phyloP scores from a whole-genome alignment of 2,113 vertebrate species.

The Semicossyphus pulcher region DNA sequence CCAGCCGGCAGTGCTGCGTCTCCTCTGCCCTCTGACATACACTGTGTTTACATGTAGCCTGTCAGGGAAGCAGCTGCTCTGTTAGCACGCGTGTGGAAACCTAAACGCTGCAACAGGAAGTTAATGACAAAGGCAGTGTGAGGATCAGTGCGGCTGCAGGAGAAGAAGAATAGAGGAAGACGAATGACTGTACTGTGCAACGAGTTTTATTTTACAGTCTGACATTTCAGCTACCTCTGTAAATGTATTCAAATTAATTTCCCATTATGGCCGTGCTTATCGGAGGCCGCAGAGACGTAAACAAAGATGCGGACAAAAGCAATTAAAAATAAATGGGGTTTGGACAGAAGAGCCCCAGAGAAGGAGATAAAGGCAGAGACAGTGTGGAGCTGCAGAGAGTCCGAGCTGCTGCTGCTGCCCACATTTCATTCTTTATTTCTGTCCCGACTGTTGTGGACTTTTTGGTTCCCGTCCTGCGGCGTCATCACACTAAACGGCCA shows the following conservation, averaged over 20 bases:
- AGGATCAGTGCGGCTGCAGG: not conserved
- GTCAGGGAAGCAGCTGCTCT: conserved; percentile 39
- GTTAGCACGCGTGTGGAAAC: conserved; percentile 16
- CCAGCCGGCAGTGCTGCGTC: not conserved
- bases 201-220: conserved; percentile 21
- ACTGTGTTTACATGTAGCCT: conserved; percentile 39
- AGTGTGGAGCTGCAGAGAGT: conserved; percentile 5
- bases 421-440: conserved; percentile 20
- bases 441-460: conserved; percentile 36
- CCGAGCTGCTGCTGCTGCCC: conserved; percentile 5
- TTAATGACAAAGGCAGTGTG: too few species aligned
- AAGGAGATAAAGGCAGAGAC: conserved; percentile 50
- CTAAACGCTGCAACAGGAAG: not conserved
- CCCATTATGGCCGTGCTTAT: conserved; percentile 70
- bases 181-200: not conserved
- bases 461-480: conserved; percentile 46
- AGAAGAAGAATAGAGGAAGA: not conserved
- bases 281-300: conserved; percentile 63
- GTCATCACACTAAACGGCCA: conserved; percentile 58
- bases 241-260: conserved; percentile 73
- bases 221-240: conserved; percentile 55
- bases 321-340: conserved; percentile 75
- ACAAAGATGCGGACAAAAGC: conserved; percentile 73
- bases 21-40: conserved; percentile 42
- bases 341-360: conserved; percentile 55